These are phyloP conservation scores for Cochlearius cochlearius DNA, from an alignment of 2,113 vertebrate genomes.

Conservation along the genomic window DNA sequence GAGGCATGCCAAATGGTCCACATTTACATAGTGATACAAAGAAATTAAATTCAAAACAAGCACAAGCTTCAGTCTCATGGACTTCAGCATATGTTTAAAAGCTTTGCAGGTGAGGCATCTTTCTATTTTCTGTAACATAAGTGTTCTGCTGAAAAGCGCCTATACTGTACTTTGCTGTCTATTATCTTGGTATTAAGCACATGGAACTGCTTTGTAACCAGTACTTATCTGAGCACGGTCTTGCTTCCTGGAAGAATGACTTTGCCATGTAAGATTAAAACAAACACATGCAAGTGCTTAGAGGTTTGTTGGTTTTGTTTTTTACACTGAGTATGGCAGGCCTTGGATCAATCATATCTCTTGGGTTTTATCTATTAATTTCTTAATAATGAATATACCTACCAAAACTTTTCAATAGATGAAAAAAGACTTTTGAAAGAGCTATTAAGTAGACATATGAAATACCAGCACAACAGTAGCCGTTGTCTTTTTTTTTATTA, in stretches of 20 bases:
- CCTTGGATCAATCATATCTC: not conserved
- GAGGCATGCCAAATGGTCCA: not conserved
- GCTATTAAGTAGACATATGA: not conserved
- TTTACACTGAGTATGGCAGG: not conserved
- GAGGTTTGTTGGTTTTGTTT: not conserved
- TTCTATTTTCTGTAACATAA: not conserved
- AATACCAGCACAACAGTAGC: not conserved
- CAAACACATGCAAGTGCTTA: not conserved
- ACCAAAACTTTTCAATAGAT: not conserved
- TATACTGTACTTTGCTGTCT: not conserved
- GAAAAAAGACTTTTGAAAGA: not conserved
- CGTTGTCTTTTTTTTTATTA: not conserved
- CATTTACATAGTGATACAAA: not conserved
- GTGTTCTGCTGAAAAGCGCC: not conserved
- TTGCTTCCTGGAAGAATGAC: not conserved
- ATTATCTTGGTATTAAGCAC: not conserved
- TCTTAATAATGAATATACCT: not conserved
- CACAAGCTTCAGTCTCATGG: not conserved
- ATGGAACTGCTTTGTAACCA: not conserved
- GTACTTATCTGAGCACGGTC: not conserved
- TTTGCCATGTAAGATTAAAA: not conserved
- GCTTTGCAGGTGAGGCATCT: not conserved
- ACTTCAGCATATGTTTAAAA: not conserved
- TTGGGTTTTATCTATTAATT: not conserved
- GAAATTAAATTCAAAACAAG: not conserved